Base-by-base conservation (phyloP, 2,113 vertebrate genomes). In the Turdus rufiventris region DNA sequence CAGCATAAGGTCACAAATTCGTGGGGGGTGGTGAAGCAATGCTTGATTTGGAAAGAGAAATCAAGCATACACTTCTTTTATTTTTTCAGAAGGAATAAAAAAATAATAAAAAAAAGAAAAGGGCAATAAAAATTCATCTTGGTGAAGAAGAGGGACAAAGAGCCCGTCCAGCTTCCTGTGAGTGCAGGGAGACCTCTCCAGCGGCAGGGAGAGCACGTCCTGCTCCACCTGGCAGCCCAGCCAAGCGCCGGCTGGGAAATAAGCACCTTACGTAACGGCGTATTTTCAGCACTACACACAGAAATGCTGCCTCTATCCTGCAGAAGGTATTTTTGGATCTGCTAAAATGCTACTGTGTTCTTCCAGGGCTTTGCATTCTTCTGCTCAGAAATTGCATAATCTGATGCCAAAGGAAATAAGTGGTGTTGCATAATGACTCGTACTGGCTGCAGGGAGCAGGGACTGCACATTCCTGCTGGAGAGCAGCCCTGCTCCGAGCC, bases 341-440 rank as follows among this genome's bases (percentile, higher is more conserved):
- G 80, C 87, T 92, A 34, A 96, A 94, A 94, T 61, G 89, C 63
- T 93, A 19, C 91, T 91, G 72, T 77, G 91, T 92, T 93, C 84
- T 93, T 92, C 73, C 91, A 91, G 91, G 91, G 89, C 91, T 94
- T 89, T 91, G 94, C 92, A 84, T 88, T 97, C 94, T 93, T 88
- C 88, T 93, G 89, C 89, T 95, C 89, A 78, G 94, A 85, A 95
- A 97, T 94, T 96, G 91, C 92, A 94, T 96, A 96, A 96, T 91
- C 89, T 75, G 94, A 88, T 96, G 89, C 95, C 92, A 84, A 53
- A 94, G 85, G 79, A 94, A 90, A 92, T 71, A 61, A 94, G 81
- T 40, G 85, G 84, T 40, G 86, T 94, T 95, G 91, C 92, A 95
- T 97, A 97, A 97, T 88, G 80, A 80, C 53, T 85, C 2, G 8